Conservation (phyloP, 2,797 vertebrate species). For the Eospalax fontanierii region DNA sequence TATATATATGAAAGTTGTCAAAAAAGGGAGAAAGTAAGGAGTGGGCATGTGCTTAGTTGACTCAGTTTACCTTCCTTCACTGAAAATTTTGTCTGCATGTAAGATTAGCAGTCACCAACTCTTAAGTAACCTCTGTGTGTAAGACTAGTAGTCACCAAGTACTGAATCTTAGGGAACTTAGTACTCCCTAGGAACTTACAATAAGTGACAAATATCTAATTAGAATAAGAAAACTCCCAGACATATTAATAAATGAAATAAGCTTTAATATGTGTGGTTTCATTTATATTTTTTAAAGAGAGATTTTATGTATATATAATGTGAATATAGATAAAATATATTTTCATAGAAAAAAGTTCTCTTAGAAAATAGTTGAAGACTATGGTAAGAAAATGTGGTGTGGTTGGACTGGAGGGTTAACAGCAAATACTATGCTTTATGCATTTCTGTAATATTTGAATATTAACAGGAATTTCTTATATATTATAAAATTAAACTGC, state of each 20-base stretch:
- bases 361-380: not conserved
- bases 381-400: not conserved
- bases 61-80: not conserved
- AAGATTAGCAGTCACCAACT: not conserved
- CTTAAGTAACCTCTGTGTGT: too few relatives aligned
- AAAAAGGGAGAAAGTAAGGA: not conserved
- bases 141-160: not conserved
- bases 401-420: not conserved
- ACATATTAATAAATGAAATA: conserved; percentile 1
- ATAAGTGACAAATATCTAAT: not conserved
- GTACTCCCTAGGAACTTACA: not conserved
- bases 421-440: not conserved
- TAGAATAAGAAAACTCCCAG: not conserved
- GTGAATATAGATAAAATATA: too few relatives aligned
- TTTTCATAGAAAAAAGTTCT: not conserved
- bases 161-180: too few relatives aligned
- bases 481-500: conserved; percentile 17
- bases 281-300: not conserved
- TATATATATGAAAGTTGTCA: not conserved
- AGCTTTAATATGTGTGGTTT: not conserved
- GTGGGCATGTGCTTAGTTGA: not conserved
- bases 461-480: not conserved
- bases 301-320: not conserved
- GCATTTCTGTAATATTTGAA: not conserved
- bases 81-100: not conserved